A percentile compares a stretch with the other conserved stretches of the same genome.
phyloP scores from a whole-genome alignment of 2,797 vertebrate genomes.

The Xyrichtys novacula region DNA sequence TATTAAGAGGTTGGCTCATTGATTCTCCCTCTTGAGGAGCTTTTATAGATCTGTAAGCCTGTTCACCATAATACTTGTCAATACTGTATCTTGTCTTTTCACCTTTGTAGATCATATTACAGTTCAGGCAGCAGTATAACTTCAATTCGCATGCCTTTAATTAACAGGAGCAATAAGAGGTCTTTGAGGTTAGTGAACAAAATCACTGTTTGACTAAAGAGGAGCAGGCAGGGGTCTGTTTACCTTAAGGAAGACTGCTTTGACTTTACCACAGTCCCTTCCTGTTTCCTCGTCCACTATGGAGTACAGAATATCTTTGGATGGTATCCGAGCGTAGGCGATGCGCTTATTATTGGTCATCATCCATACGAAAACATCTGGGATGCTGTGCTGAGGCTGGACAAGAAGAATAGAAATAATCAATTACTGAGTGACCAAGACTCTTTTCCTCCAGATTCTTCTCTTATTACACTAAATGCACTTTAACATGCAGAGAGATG shows the following conservation, averaged over 20 bases:
- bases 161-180: background rate
- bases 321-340: constrained; percentile 92
- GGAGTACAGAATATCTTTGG: constrained; percentile 96
- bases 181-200: background rate
- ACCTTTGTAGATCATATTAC: background rate
- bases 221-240: background rate
- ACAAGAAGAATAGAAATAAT: background rate
- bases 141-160: background rate
- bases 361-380: constrained; percentile 98
- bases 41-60: constrained; percentile 11
- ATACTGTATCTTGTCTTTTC: constrained; percentile 10
- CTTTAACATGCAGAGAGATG: background rate
- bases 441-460: background rate
- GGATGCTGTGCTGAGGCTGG: constrained; percentile 97
- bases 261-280: constrained; percentile 97
- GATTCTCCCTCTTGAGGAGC: constrained; percentile 13
- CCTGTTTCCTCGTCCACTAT: constrained; percentile 94
- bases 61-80: constrained; percentile 9
- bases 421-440: background rate
- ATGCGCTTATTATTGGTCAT: constrained; percentile 95
- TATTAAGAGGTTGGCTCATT: constrained; percentile 22
- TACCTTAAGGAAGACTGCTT: constrained; percentile 96
- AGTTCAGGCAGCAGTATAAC: background rate
- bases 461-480: background rate
- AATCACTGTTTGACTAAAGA: background rate